Conservation (phyloP, 2,113 vertebrate genomes). For the Corapipo altera region DNA sequence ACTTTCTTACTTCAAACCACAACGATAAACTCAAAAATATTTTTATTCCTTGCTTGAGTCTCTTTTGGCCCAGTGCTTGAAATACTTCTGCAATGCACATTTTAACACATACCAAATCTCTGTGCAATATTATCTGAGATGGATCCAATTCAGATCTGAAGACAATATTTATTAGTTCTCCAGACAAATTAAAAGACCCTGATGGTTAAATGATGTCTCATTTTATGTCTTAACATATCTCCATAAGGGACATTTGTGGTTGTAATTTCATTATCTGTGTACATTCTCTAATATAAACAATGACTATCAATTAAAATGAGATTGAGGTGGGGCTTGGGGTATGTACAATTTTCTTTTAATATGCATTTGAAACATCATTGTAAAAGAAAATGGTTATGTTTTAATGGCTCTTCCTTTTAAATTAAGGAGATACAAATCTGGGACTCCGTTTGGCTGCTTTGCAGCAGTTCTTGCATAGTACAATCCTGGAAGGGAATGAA, state of each 20-base stretch:
- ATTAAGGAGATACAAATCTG: background rate
- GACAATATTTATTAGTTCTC: constrained; percentile 26
- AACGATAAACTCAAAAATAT: background rate
- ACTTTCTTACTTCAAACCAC: background rate
- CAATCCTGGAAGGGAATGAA: background rate
- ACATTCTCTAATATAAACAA: constrained; percentile 35
- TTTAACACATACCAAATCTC: background rate
- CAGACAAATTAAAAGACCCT: constrained; percentile 26
- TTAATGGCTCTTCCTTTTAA: background rate
- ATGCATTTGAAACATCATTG: background rate
- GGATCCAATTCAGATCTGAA: background rate
- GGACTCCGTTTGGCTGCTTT: background rate
- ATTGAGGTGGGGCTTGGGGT: constrained; percentile 22
- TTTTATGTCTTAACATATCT: constrained; percentile 4
- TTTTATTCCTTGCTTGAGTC: background rate
- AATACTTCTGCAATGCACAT: background rate
- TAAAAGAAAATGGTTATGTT: background rate
- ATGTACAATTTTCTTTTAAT: constrained; percentile 39
- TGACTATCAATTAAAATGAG: constrained; percentile 35
- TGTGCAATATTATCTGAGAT: background rate
- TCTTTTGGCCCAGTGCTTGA: background rate
- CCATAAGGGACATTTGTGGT: background rate
- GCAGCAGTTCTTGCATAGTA: background rate
- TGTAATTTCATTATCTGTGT: constrained; percentile 27
- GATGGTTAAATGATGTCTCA: background rate